A percentile compares a stretch with the other conserved stretches of the same genome.
Evolutionary conservation across 1,140 invertebrate species (phyloP).

Genomic region (Melipona quadrifasciata): DNA sequence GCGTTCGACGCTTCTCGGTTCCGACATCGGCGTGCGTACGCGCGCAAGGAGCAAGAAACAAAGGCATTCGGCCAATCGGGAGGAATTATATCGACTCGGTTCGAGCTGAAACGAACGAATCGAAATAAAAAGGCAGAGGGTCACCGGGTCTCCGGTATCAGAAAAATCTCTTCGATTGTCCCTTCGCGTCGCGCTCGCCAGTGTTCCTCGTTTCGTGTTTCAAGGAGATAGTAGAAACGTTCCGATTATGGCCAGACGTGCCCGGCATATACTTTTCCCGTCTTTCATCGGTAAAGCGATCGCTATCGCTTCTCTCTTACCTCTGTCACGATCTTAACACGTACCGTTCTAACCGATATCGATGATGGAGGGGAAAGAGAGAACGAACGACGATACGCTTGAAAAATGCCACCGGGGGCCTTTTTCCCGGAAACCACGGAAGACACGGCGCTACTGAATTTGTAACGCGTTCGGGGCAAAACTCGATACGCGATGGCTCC

Average conservation of each 20-base stretch:
- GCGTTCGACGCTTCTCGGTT: neutral
- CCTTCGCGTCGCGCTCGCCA: neutral
- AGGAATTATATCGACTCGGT: neutral
- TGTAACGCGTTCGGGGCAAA: constrained; percentile 34
- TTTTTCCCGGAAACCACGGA: constrained; percentile 12
- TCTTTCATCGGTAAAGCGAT: constrained; percentile 41
- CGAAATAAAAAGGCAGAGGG: constrained; percentile 6
- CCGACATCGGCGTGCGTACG: too few relatives aligned
- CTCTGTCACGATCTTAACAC: constrained; percentile 30
- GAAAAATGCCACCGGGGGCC: constrained; percentile 15
- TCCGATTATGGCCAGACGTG: constrained; percentile 56
- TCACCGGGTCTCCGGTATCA: neutral
- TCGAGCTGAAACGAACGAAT: neutral
- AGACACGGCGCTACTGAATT: constrained; percentile 23
- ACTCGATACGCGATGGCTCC: constrained; percentile 6
- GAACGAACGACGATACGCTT: neutral
- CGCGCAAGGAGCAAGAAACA: neutral
- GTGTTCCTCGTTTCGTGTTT: constrained; percentile 24
- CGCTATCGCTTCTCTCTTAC: constrained; percentile 14
- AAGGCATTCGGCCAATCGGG: constrained; percentile 3
- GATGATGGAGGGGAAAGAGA: neutral
- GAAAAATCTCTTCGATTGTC: constrained; percentile 2
- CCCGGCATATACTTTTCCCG: constrained; percentile 15
- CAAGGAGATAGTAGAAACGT: constrained; percentile 28
- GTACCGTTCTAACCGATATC: constrained; percentile 4